Evolutionary conservation across 2,113 vertebrate genomes (phyloP).

Genomic region (Edolisoma coerulescens): DNA sequence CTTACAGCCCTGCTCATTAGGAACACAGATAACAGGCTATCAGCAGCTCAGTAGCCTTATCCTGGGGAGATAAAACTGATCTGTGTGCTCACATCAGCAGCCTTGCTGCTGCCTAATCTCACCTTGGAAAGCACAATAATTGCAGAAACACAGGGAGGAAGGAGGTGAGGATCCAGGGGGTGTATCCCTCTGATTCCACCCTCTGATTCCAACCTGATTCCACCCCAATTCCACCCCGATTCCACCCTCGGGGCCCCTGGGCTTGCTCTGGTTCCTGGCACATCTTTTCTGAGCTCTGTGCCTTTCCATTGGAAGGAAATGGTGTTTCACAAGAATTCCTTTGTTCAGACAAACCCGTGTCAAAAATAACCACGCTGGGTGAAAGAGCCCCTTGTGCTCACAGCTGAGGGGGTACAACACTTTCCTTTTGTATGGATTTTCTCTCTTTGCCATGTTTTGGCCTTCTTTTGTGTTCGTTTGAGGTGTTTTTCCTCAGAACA

Average conservation of each 20-base stretch:
- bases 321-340: background rate
- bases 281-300: background rate
- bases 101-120: background rate
- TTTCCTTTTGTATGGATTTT: background rate
- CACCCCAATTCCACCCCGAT: too few species aligned
- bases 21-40: conserved; percentile 26
- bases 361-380: background rate
- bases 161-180: background rate
- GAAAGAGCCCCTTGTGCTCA: background rate
- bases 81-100: conserved; percentile 5
- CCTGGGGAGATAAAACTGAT: conserved; percentile 44
- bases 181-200: background rate
- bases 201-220: background rate
- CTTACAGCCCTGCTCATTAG: conserved; percentile 42
- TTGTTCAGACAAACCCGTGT: background rate
- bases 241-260: background rate
- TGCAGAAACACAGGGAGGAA: background rate
- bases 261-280: background rate
- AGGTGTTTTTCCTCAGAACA: background rate
- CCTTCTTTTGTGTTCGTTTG: background rate
- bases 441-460: background rate
- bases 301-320: background rate
- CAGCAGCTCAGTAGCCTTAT: conserved; percentile 17
- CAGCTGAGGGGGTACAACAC: background rate
- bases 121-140: background rate